These are phyloP conservation scores for Sebastes alutus DNA, from an alignment of 2,797 vertebrate genomes.

Conservation along the genomic window DNA sequence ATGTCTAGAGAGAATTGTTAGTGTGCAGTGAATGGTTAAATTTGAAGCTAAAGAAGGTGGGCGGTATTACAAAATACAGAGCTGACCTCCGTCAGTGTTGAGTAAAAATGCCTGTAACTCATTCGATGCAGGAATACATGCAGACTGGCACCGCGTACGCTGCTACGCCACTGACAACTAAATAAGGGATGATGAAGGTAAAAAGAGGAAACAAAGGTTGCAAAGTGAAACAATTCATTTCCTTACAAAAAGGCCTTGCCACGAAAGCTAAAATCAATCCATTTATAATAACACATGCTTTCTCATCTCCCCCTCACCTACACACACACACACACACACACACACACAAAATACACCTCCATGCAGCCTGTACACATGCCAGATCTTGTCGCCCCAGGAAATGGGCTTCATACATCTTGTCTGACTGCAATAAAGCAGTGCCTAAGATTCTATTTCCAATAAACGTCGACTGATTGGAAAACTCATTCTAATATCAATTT, in stretches of 20 bases:
- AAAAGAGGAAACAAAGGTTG: conserved; percentile 53
- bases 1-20: conserved; percentile 13
- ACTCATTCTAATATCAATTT: conserved; percentile 88
- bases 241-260: conserved; percentile 48
- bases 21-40: conserved; percentile 18
- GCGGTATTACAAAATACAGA: conserved; percentile 30
- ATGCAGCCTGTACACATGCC: conserved; percentile 49
- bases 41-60: conserved; percentile 24
- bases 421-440: conserved; percentile 84
- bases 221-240: conserved; percentile 71
- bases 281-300: conserved; percentile 71
- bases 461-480: conserved; percentile 88
- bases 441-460: conserved; percentile 85
- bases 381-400: conserved; percentile 81
- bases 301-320: conserved; percentile 49
- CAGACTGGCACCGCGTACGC: conserved; percentile 25
- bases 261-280: conserved; percentile 67
- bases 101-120: conserved; percentile 22
- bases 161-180: conserved; percentile 44
- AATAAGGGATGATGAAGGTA: conserved; percentile 62
- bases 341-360: conserved; percentile 41
- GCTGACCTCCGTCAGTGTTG: conserved; percentile 10
- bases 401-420: conserved; percentile 84
- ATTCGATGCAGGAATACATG: conserved; percentile 3
- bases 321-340: conserved; percentile 34